Conservation (phyloP, 1,140 invertebrate genomes). For the Drosophila sulfurigaster region DNA sequence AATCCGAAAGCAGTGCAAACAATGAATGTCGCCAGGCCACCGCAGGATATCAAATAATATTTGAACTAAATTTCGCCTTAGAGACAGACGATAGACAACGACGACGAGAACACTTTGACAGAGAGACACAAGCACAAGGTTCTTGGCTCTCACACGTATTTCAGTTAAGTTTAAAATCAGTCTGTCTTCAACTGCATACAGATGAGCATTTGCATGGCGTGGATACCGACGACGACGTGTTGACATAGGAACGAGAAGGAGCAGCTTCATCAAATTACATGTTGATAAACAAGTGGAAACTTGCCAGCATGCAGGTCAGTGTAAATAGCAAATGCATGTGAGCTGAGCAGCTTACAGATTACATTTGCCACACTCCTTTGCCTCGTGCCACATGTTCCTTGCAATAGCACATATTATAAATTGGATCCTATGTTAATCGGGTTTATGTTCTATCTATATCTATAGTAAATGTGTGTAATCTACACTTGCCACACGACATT, state of each 20-base stretch:
- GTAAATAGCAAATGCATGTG: constrained; percentile 71
- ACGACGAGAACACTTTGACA: neutral
- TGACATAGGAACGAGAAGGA: constrained; percentile 32
- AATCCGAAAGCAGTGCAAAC: constrained; percentile 70
- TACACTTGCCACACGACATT: constrained; percentile 2
- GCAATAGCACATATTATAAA: constrained; percentile 20
- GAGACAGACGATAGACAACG: constrained; percentile 2
- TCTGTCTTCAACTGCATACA: constrained; percentile 28
- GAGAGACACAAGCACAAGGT: neutral
- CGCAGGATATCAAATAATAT: constrained; percentile 79
- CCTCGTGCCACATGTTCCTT: neutral
- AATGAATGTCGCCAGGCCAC: constrained; percentile 66
- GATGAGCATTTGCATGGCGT: constrained; percentile 63
- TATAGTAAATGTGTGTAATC: constrained; percentile 14
- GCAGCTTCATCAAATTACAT: constrained; percentile 67
- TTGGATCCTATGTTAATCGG: constrained; percentile 42
- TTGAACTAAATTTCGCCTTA: constrained; percentile 61
- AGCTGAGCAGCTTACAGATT: constrained; percentile 54
- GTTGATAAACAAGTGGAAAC: constrained; percentile 52
- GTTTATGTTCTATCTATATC: constrained; percentile 1
- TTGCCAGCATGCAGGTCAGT: constrained; percentile 67
- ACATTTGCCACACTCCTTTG: constrained; percentile 5
- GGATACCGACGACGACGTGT: constrained; percentile 27
- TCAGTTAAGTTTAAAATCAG: constrained; percentile 49
- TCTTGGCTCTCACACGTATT: constrained; percentile 34